These are phyloP conservation scores for Eupeodes latifasciatus DNA, from an alignment of 2,888 invertebrate species.

Conservation along the genomic window DNA sequence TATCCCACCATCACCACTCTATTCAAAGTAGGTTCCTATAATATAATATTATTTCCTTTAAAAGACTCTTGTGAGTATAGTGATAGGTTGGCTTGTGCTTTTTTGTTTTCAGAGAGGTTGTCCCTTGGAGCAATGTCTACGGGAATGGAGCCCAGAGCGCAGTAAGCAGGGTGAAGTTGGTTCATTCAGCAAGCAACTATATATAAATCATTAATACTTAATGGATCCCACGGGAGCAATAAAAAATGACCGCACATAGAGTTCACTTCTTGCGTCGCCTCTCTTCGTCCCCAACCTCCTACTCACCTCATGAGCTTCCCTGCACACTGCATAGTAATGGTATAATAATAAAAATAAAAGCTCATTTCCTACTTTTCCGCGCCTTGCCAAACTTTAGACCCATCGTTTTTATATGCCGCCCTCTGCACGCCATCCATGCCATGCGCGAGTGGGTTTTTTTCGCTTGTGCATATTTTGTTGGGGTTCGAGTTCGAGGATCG, in stretches of 20 bases:
- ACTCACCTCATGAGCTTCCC: background rate
- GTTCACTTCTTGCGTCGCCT: constrained; percentile 35
- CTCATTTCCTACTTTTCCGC: constrained; percentile 53
- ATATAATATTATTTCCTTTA: constrained; percentile 36
- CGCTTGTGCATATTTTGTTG: background rate
- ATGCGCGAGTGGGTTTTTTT: constrained; percentile 2
- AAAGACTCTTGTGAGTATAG: constrained; percentile 47
- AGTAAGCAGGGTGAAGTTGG: constrained; percentile 8
- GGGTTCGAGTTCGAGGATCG: constrained; percentile 3
- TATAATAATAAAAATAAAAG: constrained; percentile 69
- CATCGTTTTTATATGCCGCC: constrained; percentile 13
- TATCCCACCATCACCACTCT: constrained; percentile 8
- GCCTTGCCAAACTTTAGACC: constrained; percentile 9
- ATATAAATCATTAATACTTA: constrained; percentile 83
- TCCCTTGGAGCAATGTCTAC: background rate
- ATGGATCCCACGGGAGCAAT: constrained; percentile 82
- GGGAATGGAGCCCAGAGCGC: background rate
- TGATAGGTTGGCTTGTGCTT: background rate
- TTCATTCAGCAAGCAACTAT: constrained; percentile 73
- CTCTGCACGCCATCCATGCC: background rate
- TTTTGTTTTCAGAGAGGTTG: background rate
- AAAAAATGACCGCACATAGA: constrained; percentile 82
- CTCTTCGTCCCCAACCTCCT: background rate
- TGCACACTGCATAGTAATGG: constrained; percentile 23
- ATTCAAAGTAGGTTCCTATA: constrained; percentile 35